Base-by-base conservation (phyloP, 2,113 vertebrate genomes). In the Macquaria australasica region DNA sequence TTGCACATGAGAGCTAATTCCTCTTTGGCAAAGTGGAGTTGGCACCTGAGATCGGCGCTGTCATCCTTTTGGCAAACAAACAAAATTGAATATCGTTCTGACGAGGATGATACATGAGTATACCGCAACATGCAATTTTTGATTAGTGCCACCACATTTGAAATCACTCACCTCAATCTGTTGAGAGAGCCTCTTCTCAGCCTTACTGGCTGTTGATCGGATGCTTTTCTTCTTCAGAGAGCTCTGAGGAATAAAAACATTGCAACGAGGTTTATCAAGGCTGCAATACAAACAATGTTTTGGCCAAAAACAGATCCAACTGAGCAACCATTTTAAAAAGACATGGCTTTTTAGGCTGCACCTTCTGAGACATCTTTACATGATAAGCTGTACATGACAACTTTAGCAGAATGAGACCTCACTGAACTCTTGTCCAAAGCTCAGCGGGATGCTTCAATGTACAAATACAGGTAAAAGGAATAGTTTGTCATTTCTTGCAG, bases 1-100 rank as follows among this genome's bases (percentile, higher is more conserved):
- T 99, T 99, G 94, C 98, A 99, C 98, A 99, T 99, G 84, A 99
- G 96, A 28, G 97, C 95, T 0, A 97, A 97, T 91, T 99, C 98
- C 83, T 99, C 98, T 95, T 99, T 99, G 69, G 98, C 98, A 73
- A 99, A 99, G 92, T 99, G 97, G 78, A 99, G 96, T 88, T 99
- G 98, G 93, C 98, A 99, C 93, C 97, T 97, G 50, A 99, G 95
- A 88, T 99, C 98, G 0, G 97, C 94, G 0, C 95, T 98, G 95
- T 99, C 98, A 91, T 99, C 98, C 98, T 99, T 91, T 58, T 7
- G 62, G 64, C 8, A 84, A 81, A 86, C 23, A 73, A 68, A 82
- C 8, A 55, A 77, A 11, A 73, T 50, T 39, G 10, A 48, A 20
- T 20, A 18, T n/a, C 2, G 10, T 5, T 39, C 15, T 12, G 60